Conservation (phyloP, 2,888 invertebrate species). For the Cephus spinipes region DNA sequence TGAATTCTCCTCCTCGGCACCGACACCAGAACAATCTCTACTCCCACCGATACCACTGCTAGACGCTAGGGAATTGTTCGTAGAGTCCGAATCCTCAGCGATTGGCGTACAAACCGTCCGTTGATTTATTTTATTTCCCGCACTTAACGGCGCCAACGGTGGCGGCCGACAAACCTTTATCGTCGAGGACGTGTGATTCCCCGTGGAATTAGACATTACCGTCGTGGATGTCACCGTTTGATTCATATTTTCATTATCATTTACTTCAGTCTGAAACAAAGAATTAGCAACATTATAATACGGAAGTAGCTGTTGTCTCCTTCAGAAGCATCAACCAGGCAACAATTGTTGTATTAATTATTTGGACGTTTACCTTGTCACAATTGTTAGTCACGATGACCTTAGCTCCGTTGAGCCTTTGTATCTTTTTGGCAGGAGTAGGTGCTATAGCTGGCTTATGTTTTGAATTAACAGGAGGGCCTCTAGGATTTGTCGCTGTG, state of each 20-base stretch:
- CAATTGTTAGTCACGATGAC: slow-evolving; percentile 63
- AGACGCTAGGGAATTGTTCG: slow-evolving; percentile 72
- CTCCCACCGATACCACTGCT: slow-evolving; percentile 69
- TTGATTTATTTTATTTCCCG: slow-evolving; percentile 47
- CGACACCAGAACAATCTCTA: slow-evolving; percentile 67
- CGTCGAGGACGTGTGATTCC: slow-evolving; percentile 56
- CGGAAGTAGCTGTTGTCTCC: background rate
- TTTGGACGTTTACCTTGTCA: slow-evolving; percentile 53
- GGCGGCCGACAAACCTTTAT: slow-evolving; percentile 64
- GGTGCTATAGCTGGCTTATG: slow-evolving; percentile 60
- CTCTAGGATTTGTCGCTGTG: slow-evolving; percentile 50
- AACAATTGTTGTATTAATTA: background rate
- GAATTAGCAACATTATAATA: background rate
- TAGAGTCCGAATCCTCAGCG: slow-evolving; percentile 68
- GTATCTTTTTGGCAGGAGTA: slow-evolving; percentile 60
- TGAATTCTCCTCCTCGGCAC: slow-evolving; percentile 73
- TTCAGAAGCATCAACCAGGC: background rate
- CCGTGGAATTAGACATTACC: slow-evolving; percentile 46
- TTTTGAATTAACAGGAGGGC: slow-evolving; percentile 57
- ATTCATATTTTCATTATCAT: slow-evolving; percentile 53
- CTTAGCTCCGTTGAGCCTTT: slow-evolving; percentile 64
- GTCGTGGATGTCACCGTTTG: slow-evolving; percentile 48
- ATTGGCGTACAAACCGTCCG: slow-evolving; percentile 54
- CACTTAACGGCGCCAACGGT: slow-evolving; percentile 66
- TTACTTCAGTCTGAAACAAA: slow-evolving; percentile 55